Evolutionary conservation across 2,113 vertebrate species (phyloP), one percentile per base, ranked within the genome.

Genomic region (Pseudonaja textilis): DNA sequence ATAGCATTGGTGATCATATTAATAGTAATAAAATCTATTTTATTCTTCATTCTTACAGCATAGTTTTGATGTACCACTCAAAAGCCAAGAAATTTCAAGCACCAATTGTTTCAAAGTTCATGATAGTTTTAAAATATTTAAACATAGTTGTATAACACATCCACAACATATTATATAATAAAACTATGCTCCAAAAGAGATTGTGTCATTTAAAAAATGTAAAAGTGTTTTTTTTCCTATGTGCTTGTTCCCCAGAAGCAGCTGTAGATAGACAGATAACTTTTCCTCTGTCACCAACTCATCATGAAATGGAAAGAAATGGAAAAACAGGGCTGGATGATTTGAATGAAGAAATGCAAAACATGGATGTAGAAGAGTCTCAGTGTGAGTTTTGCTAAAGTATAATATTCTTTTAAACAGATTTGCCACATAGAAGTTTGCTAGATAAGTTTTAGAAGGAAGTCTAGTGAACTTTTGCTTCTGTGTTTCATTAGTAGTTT

Each of bases 291-390:
- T 99, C 99, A 96, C 98, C 97, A 94, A 97, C 98, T 95, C 98
- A 98, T 96, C 98, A 98, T 96, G 99, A 99, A 90, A 98, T 98
- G 88, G 99, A 99, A 97, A 99, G 98, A 97, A 99, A 99, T 93
- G 99, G 98, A 90, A 99, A 97, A 95, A 97, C 98, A 81, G 97
- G 98, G 74, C 94, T 99, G 94, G 97, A 98, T 88, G 98, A 99
- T 97, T 98, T 99, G 95, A 97, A 95, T 93, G 99, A 99, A 96
- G 99, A 99, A 97, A 98, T 99, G 96, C 99, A 99, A 95, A 99
- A 99, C 96, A 99, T 99, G 99, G 99, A 99, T 97, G 97, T 99
- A 64, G 99, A 99, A 91, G 99, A 99, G 93, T 97, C 98, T 54
- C 98, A 98, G 95, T 98, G 99, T 99, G 96, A 98, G 98, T 97